Conservation (phyloP, 2,113 vertebrate genomes). For the Perca fluviatilis region DNA sequence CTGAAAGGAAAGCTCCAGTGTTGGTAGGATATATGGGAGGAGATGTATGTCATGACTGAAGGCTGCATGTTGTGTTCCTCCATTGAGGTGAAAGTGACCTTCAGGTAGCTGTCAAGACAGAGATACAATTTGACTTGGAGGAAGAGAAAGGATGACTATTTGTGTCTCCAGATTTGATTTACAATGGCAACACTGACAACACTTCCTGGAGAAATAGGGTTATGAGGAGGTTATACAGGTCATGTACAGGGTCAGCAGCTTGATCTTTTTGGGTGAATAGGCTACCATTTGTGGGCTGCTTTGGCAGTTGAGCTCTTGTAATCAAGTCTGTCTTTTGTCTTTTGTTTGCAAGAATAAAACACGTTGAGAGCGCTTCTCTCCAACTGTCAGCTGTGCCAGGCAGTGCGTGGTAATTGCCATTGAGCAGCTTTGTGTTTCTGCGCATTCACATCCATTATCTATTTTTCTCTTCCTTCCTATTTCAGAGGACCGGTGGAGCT, state of each 20-base stretch:
- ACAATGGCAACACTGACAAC: neutral
- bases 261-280: constrained; percentile 20
- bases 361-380: constrained; percentile 57
- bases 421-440: constrained; percentile 75
- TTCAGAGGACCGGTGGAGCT: constrained; percentile 55
- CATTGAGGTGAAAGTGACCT: constrained; percentile 8
- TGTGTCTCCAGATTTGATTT: neutral
- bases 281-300: constrained; percentile 24
- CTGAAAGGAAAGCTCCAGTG: neutral
- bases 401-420: constrained; percentile 75
- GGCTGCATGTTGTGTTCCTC: neutral
- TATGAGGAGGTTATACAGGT: constrained; percentile 10
- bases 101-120: constrained; percentile 6
- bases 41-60: neutral
- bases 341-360: constrained; percentile 70
- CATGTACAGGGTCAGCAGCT: neutral
- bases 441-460: constrained; percentile 72
- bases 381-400: constrained; percentile 77
- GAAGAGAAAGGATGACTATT: neutral
- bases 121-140: neutral
- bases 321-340: constrained; percentile 62
- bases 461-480: constrained; percentile 68
- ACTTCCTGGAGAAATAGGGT: neutral
- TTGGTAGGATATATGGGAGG: constrained; percentile 3
- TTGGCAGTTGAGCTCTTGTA: constrained; percentile 57